Evolutionary conservation across 2,113 vertebrate genomes (phyloP).

Genomic region (Callocephalon fimbriatum): DNA sequence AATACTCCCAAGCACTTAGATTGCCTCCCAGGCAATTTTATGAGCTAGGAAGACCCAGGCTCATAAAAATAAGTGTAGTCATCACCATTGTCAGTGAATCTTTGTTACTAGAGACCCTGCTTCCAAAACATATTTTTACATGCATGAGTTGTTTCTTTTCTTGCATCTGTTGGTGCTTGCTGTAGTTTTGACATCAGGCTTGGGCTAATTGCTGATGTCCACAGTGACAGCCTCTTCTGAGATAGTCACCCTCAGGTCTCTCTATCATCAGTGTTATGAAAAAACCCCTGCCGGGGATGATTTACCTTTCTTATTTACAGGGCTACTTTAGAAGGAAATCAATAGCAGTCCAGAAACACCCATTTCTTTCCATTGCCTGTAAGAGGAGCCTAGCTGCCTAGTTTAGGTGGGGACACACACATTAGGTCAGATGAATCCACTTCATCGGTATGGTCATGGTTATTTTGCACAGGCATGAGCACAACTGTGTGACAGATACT

Average conservation of each 20-base stretch:
- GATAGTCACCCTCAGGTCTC: neutral
- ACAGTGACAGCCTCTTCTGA: neutral
- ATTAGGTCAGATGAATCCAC: neutral
- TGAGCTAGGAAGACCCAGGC: neutral
- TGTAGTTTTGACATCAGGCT: neutral
- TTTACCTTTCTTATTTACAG: neutral
- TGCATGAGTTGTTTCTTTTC: neutral
- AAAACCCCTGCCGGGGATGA: neutral
- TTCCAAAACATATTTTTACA: neutral
- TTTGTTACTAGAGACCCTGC: neutral
- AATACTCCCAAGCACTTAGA: neutral
- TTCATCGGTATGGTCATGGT: neutral
- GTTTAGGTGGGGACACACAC: neutral
- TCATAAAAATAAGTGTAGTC: neutral
- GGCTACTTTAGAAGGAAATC: neutral
- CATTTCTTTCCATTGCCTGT: neutral
- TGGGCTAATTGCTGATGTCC: neutral
- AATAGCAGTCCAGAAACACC: neutral
- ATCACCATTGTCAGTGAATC: neutral
- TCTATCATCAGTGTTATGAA: neutral
- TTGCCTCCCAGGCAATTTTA: neutral
- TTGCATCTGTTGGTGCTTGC: neutral
- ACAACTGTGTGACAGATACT: neutral
- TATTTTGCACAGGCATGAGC: neutral
- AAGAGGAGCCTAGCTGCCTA: neutral